Conservation (phyloP, 2,888 invertebrate species). For the Gibbula magus region DNA sequence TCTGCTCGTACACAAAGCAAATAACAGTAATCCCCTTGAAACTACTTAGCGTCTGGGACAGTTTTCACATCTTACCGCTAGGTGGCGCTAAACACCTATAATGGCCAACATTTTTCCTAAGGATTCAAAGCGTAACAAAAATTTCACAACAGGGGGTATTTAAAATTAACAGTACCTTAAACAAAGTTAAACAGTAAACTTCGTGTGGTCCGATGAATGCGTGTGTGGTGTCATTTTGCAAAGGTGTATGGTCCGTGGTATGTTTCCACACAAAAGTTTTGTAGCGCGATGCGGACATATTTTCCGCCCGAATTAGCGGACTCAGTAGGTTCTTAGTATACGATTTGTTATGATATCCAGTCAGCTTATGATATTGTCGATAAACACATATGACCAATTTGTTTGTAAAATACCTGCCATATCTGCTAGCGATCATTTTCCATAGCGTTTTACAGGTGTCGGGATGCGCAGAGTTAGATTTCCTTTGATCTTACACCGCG, state of each 20-base stretch:
- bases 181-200: background rate
- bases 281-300: constrained; percentile 1
- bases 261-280: background rate
- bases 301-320: background rate
- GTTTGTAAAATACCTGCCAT: background rate
- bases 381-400: constrained; percentile 3
- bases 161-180: background rate
- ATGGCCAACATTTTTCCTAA: background rate
- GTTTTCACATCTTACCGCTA: background rate
- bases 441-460: background rate
- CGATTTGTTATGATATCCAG: constrained; percentile 5
- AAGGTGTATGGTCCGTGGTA: background rate
- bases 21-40: background rate
- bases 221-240: background rate
- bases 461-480: background rate
- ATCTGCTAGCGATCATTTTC: background rate
- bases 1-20: constrained; percentile 2
- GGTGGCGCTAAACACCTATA: constrained; percentile 5
- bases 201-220: background rate
- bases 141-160: background rate
- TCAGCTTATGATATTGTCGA: background rate
- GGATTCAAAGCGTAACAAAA: background rate
- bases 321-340: background rate
- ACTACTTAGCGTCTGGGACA: background rate
- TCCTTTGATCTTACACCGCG: background rate